A percentile compares a stretch with the other conserved stretches of the same genome.
These are phyloP conservation scores for Pocota personata DNA, from an alignment of 2,888 invertebrate species.

Conservation along the genomic window DNA sequence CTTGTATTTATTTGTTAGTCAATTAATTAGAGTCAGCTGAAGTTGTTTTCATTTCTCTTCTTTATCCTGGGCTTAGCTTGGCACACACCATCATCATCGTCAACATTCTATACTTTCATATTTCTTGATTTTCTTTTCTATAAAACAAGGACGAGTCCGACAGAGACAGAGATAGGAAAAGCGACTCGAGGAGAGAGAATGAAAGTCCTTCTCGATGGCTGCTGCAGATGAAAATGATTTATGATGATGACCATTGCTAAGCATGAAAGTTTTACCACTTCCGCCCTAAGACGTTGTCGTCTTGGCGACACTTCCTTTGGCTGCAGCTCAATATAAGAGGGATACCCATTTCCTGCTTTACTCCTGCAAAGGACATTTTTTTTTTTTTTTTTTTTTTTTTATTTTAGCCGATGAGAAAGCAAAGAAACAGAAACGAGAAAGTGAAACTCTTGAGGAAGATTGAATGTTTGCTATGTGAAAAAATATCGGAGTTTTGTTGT, in stretches of 20 bases:
- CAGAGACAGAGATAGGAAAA: background rate
- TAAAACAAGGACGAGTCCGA: background rate
- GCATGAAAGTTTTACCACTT: constrained; percentile 65
- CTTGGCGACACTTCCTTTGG: constrained; percentile 67
- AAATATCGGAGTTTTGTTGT: constrained; percentile 60
- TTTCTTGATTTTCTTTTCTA: constrained; percentile 50
- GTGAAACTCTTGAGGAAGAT: constrained; percentile 53
- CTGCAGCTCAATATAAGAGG: constrained; percentile 30
- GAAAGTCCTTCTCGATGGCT: constrained; percentile 9
- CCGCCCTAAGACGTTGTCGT: constrained; percentile 59
- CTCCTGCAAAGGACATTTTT: background rate
- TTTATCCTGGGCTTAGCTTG: constrained; percentile 4
- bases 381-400: background rate
- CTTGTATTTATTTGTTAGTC: constrained; percentile 57
- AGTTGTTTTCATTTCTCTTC: constrained; percentile 48
- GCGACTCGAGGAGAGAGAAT: background rate
- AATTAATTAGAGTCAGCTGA: constrained; percentile 59
- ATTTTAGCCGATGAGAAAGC: background rate
- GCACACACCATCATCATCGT: background rate
- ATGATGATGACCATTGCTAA: constrained; percentile 72
- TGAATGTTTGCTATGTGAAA: constrained; percentile 58
- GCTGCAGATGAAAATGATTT: constrained; percentile 71
- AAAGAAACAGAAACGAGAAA: background rate
- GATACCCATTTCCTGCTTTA: constrained; percentile 7
- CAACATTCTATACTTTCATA: constrained; percentile 27